These are phyloP conservation scores for Cydia pomonella DNA, from an alignment of 1,140 invertebrate species.

Conservation along the genomic window DNA sequence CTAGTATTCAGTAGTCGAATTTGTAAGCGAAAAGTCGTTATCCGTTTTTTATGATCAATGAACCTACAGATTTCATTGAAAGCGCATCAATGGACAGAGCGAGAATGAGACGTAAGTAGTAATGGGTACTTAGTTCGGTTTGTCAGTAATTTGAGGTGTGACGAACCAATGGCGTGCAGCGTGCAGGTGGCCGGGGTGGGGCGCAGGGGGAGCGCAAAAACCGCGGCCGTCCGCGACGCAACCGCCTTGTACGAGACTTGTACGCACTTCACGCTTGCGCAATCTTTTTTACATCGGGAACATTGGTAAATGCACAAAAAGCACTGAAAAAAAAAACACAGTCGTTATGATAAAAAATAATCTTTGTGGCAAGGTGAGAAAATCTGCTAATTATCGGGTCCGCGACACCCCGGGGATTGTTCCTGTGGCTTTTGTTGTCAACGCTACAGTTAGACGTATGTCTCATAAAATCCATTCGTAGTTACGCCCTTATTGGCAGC, in stretches of 20 bases:
- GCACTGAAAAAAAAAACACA: constrained; percentile 39
- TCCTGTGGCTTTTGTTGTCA: constrained; percentile 53
- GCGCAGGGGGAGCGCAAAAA: constrained; percentile 5
- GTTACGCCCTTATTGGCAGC: constrained; percentile 31
- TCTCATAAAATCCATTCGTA: neutral
- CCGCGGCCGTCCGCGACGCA: constrained; percentile 14
- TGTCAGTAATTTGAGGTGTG: constrained; percentile 33
- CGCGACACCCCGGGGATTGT: constrained; percentile 56
- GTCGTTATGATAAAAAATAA: constrained; percentile 51
- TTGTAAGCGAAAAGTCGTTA: constrained; percentile 17
- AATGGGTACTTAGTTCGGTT: constrained; percentile 28
- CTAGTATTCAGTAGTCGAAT: neutral
- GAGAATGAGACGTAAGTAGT: constrained; percentile 30
- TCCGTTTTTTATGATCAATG: constrained; percentile 23
- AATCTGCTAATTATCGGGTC: constrained; percentile 73
- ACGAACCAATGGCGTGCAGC: constrained; percentile 31
- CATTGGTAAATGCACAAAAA: constrained; percentile 26
- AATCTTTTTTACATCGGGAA: constrained; percentile 11
- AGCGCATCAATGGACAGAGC: constrained; percentile 24
- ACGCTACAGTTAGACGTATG: neutral
- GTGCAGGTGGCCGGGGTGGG: constrained; percentile 1
- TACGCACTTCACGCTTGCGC: constrained; percentile 22
- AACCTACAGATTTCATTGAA: constrained; percentile 23
- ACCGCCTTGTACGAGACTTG: neutral
- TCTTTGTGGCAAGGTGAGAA: constrained; percentile 73